Conservation (phyloP, 2,888 invertebrate genomes). For the Clanis bilineata region DNA sequence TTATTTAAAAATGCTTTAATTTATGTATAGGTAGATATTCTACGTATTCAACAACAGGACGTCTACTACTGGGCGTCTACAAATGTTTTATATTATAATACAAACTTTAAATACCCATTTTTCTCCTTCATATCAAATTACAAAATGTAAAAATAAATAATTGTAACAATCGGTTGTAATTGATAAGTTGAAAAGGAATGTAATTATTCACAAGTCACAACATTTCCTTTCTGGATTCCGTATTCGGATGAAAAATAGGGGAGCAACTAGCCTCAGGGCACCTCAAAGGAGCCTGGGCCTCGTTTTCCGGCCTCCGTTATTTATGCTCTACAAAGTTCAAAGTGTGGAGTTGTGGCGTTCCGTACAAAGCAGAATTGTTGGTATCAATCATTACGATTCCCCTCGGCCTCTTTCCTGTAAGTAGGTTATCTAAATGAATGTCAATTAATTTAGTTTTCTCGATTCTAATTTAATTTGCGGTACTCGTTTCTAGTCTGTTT, state of each 20-base stretch:
- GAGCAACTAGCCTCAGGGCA: conserved; percentile 18
- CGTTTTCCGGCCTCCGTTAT: conserved; percentile 19
- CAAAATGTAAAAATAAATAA: not conserved
- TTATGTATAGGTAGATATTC: no score
- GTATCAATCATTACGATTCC: conserved; percentile 22
- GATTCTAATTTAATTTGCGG: conserved; percentile 16
- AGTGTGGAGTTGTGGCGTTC: conserved; percentile 18
- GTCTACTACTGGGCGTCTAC: no score
- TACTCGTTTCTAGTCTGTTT: not conserved
- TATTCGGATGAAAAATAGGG: conserved; percentile 20
- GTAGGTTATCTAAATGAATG: conserved; percentile 16
- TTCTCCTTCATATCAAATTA: not conserved
- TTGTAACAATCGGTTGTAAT: not conserved
- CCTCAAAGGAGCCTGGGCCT: conserved; percentile 16
- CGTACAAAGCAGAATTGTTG: conserved; percentile 20
- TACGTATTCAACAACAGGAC: no score
- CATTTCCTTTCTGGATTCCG: conserved; percentile 10
- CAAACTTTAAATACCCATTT: not conserved
- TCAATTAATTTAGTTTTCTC: conserved; percentile 20
- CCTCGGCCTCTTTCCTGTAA: conserved; percentile 18
- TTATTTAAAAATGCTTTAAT: no score
- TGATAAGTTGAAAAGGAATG: conserved; percentile 7
- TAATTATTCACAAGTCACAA: conserved; percentile 17
- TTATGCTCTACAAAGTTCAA: conserved; percentile 22
- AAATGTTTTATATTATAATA: no score